Conservation (phyloP, 2,113 vertebrate species). For the Xiphorhynchus elegans region DNA sequence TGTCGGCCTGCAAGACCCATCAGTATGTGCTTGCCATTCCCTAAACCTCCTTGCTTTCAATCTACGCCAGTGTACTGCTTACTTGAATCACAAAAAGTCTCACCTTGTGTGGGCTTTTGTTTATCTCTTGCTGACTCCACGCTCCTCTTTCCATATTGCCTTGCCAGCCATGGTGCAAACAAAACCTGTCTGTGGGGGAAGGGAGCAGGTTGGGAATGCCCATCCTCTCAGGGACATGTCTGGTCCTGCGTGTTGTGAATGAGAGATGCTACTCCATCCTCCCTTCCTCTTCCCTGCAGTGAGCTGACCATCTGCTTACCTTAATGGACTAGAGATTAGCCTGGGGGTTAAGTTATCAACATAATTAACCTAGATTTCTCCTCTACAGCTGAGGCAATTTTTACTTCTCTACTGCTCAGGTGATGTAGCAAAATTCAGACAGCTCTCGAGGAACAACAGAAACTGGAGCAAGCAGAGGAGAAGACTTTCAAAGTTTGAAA, state of each 20-base stretch:
- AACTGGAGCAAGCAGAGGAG: background rate
- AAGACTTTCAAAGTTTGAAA: conserved; percentile 20
- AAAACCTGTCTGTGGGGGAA: background rate
- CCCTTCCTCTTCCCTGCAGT: conserved; percentile 39
- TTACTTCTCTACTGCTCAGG: conserved; percentile 32
- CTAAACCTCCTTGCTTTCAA: background rate
- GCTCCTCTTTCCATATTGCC: background rate
- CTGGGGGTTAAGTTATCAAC: conserved; percentile 52
- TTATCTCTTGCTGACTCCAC: background rate
- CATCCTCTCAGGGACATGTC: background rate
- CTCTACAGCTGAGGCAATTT: background rate
- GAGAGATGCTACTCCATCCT: background rate
- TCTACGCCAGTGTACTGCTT: background rate
- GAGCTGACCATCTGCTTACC: conserved; percentile 69
- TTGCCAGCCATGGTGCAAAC: background rate
- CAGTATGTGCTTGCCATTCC: rapidly evolving
- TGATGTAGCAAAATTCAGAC: background rate
- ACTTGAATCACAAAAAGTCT: background rate
- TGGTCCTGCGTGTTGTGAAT: conserved; percentile 28
- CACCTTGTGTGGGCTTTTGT: background rate
- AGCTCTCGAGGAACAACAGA: conserved; percentile 32
- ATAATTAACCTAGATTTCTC: conserved; percentile 71
- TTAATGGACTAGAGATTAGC: conserved; percentile 63
- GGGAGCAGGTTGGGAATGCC: background rate
- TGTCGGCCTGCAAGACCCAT: background rate